Base-by-base conservation (phyloP, 2,888 invertebrate species). In the Osmoderma eremita region DNA sequence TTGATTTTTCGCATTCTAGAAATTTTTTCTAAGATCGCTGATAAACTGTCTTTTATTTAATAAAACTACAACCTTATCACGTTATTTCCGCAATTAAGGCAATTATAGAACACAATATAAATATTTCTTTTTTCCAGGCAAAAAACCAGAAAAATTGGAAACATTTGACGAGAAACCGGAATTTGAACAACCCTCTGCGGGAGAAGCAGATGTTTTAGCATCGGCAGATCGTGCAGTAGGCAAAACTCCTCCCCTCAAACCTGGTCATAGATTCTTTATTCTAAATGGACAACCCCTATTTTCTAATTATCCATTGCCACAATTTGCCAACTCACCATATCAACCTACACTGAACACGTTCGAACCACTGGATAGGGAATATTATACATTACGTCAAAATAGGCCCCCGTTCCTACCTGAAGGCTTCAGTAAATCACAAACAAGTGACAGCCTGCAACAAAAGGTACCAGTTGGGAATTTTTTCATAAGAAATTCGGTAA, bases 261-360 rank as follows among this genome's bases (percentile, higher is more conserved):
- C 81, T 3, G 88, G 87, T 1, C 86, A 87, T 71, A 79, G 86
- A 67, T 86, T 86, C 70, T 88, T 86, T 77, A 85, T 88, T 24
- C 82, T 88, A 0, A 86, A 87, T 71, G 87, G 81, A 73, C 84
- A 81, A 67, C 83, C 83, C 0, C 81, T 85, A 41, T 85, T 82
- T 73, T 80, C 75, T 6, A 75, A 75, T 65, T 75, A 75, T 50
- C 73, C 73, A 1, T 58, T 71, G 42, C 69, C 72, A 20, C 70
- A 63, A 54, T 68, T 64, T 38, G 22, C 49, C 39, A 56, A 67
- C 12, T 51, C 58, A 3, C 69, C 63, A n/a, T 69, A 56, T 48
- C 69, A 69, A 48, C 68, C 68, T 12, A 22, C 51, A 4, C 38
- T 30, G 12, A 42, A 63, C 17, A 41, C 36, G 17, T 61, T 67